Evolutionary conservation across 2,888 invertebrate genomes (phyloP), one percentile per base, ranked within the genome.

Genomic region (Agrotis clavis): DNA sequence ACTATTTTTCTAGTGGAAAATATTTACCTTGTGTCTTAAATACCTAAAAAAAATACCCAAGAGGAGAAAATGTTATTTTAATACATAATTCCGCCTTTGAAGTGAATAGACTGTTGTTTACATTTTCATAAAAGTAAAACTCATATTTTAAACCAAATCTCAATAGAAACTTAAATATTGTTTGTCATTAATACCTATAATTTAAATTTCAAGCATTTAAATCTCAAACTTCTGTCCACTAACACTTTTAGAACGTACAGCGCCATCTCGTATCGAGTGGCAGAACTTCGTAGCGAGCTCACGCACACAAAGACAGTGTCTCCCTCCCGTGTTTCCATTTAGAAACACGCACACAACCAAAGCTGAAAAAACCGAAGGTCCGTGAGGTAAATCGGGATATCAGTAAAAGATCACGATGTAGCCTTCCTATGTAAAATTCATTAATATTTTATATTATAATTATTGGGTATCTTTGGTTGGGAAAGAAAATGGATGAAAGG

Each of bases 211-310:
- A 11, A 47, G 0, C 18, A 67, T 25, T 18, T 47, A 18, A 19
- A 25, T 21, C 21, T 54, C 9, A 14, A 16, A 25, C 5, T 56
- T 30, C 35, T 7, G 61, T 7, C 11, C 63, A 5, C 56, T 62
- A 25, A 50, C 16, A 30, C 7, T 7, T 35, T 48, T 51, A 14
- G 53, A 50, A 14, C 65, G 25, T n/a, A 75, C 82, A 93, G 83
- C 92, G 95, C 95, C 95, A 95, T 94, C 95, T 94, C 76, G 88
- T 90, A 89, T 88, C 89, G 94, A 94, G 92, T 94, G 90, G 95
- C 92, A 53, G 89, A 89, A 95, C 94, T 92, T 83, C 59, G 68
- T 81, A 65, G 77, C 67, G 5, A 71, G 35, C 59, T 66, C 66
- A 85, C 87, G 45, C 88, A 88, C 82, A 77, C 79, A 67, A 14